A percentile compares a stretch with the other conserved stretches of the same genome.
Conservation (phyloP, 2,888 invertebrate genomes). For the Branchellion lobata region DNA sequence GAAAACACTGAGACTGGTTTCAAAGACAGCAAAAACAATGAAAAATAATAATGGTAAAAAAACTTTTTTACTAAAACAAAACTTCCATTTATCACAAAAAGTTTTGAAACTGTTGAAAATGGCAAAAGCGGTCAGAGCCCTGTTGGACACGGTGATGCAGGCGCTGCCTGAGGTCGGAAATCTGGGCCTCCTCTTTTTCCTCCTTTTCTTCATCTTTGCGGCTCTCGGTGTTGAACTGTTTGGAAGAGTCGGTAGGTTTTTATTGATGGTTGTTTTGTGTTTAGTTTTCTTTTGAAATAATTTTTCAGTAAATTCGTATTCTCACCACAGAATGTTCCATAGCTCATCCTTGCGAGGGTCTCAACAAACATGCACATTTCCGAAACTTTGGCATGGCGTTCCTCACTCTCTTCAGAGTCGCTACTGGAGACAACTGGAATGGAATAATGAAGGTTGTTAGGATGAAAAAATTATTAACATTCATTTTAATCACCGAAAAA, state of each 20-base stretch:
- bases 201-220: constrained; percentile 98
- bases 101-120: constrained; percentile 96
- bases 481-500: too few species aligned
- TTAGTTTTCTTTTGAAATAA: neutral
- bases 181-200: constrained; percentile 92
- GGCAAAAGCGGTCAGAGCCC: constrained; percentile 97
- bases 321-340: constrained; percentile 77
- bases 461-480: too few species aligned
- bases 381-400: constrained; percentile 97
- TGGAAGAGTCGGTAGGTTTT: constrained; percentile 74
- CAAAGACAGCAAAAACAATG: too few species aligned
- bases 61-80: too few species aligned
- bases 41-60: too few species aligned
- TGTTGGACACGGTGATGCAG: constrained; percentile 98
- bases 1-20: too few species aligned
- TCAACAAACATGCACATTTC: constrained; percentile 98
- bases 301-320: neutral
- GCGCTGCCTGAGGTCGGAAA: constrained; percentile 98
- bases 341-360: constrained; percentile 87
- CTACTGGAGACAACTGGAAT: constrained; percentile 99
- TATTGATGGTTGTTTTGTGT: neutral
- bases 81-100: too few species aligned
- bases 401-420: constrained; percentile 94
- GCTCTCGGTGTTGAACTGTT: constrained; percentile 98
- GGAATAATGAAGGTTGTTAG: constrained; percentile 99